phyloP scores from a whole-genome alignment of 2,888 invertebrate species.

The Camptogramma bilineatum region DNA sequence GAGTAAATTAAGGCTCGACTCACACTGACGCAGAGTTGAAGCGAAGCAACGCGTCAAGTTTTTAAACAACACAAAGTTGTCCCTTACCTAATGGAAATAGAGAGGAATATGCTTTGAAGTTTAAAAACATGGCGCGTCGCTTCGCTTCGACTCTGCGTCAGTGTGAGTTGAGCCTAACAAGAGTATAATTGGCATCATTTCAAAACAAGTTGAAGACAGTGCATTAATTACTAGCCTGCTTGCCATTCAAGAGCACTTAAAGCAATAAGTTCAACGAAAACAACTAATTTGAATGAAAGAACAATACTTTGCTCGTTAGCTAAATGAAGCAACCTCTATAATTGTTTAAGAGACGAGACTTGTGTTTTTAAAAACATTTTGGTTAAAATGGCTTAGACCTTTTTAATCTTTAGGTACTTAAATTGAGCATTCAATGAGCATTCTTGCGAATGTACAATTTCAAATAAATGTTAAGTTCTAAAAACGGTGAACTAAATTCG shows the following conservation, averaged over 20 bases:
- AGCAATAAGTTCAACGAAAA: constrained; percentile 31
- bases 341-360: constrained; percentile 56
- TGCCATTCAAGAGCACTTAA: constrained; percentile 28
- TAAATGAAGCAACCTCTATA: constrained; percentile 66
- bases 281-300: constrained; percentile 37
- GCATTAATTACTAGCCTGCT: constrained; percentile 19
- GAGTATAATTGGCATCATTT: constrained; percentile 12
- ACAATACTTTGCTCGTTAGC: constrained; percentile 49
- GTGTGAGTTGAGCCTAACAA: background rate
- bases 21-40: too few relatives aligned
- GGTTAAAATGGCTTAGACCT: background rate
- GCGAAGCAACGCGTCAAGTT: too few relatives aligned
- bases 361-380: constrained; percentile 34
- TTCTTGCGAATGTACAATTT: background rate
- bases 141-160: too few relatives aligned
- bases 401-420: background rate
- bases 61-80: too few relatives aligned
- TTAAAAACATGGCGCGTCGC: too few relatives aligned
- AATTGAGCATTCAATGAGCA: background rate
- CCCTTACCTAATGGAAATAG: too few relatives aligned
- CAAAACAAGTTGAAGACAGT: constrained; percentile 15
- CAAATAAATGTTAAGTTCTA: background rate
- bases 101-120: too few relatives aligned
- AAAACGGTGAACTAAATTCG: too few relatives aligned
- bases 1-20: too few relatives aligned